A percentile compares a stretch with the other conserved stretches of the same genome.
phyloP scores from a whole-genome alignment of 2,113 vertebrate species.

The Eretmochelys imbricata region DNA sequence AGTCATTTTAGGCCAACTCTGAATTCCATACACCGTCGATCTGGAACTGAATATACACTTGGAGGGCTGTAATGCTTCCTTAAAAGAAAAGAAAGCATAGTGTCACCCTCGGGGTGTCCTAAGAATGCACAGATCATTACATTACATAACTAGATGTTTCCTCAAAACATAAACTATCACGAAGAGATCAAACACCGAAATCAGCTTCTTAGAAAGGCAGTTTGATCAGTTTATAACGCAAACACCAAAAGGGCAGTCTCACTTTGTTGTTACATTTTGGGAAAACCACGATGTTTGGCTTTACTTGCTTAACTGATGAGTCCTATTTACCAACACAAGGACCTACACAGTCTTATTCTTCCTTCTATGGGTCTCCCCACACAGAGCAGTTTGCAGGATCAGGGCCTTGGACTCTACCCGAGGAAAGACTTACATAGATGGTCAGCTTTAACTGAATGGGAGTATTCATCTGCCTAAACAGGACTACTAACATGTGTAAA shows the following conservation, averaged over 20 bases:
- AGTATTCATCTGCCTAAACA: rapidly evolving
- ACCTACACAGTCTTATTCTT: background rate
- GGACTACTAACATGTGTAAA: background rate
- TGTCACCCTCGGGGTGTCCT: background rate
- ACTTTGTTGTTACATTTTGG: background rate
- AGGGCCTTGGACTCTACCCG: rapidly evolving
- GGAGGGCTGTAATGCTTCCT: background rate
- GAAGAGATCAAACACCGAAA: background rate
- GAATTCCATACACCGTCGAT: background rate
- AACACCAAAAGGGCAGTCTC: conserved; percentile 11
- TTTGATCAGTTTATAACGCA: background rate
- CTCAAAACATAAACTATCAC: background rate
- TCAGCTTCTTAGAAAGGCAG: background rate
- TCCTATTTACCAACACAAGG: rapidly evolving
- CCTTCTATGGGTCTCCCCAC: background rate
- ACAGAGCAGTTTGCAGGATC: rapidly evolving
- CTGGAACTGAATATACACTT: rapidly evolving
- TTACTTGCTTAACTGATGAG: background rate
- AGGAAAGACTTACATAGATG: rapidly evolving
- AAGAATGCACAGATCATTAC: background rate
- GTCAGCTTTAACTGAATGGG: rapidly evolving
- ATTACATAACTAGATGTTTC: background rate
- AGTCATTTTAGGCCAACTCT: background rate
- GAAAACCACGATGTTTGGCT: background rate
- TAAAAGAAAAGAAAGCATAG: background rate